Evolutionary conservation across 2,888 invertebrate genomes (phyloP), one percentile per base, ranked within the genome.

Genomic region (Notocelia uddmanniana): DNA sequence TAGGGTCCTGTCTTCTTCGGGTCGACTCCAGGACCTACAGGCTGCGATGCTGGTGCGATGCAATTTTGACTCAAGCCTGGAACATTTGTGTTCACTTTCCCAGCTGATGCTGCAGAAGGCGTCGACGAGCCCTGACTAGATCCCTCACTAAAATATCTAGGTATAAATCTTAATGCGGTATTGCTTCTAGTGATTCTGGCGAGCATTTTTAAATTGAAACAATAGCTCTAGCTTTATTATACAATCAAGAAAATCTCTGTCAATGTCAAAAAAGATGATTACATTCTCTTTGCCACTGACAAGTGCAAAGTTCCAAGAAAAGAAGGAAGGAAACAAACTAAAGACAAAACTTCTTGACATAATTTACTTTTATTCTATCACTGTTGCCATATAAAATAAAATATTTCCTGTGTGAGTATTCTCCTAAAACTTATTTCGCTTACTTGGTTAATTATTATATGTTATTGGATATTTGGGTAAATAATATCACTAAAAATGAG

Each of bases 11-110:
- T 86, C 86, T 97, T 97, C 37, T 93, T 88, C 1, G 92, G 90
- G 1, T 95, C 93, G 10, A 97, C 97, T 57, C 95, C 96, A 34
- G 97, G 97, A 15, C 96, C 96, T n/a, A 97, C 95, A 41, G 95
- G 94, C 70, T 91, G 89, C 0, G 88, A 82, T 2, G 94, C 86
- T 34, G 94, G 88, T 64, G 93, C 93, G 0, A 96, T 91, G 64
- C 95, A 94, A 45, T 94, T 94, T 71, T 88, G 90, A 80, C 95
- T 96, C 10, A 97, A 86, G 3, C 97, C 97, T 71, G 95, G 94
- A 5, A 96, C 96, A 81, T 96, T 87, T 11, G 81, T 75, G 69
- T 86, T 87, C 6, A 81, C 76, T 59, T 77, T 67, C 64, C 75
- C 71, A 68, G 64, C 52, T 23, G 74, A 37, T 13, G 81, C 37